Base-by-base conservation (phyloP, 2,113 vertebrate genomes). In the Stegastes partitus region DNA sequence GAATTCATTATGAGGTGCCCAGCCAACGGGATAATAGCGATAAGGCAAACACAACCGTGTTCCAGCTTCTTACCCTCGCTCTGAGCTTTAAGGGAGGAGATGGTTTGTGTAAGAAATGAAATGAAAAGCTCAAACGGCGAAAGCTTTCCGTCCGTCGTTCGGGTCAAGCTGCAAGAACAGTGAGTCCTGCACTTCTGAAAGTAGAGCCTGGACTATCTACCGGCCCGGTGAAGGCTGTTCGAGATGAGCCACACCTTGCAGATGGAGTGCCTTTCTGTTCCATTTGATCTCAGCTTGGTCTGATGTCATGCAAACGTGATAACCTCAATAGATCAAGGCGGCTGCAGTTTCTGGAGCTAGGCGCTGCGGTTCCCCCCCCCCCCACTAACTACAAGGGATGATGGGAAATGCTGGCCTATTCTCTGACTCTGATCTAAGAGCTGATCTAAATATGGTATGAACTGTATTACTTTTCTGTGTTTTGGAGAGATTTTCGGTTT, bases 1-100 rank as follows among this genome's bases (percentile, higher is more conserved):
- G 68, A 86, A 91, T 92, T 86, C 75, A 87, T 90, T 90, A 90
- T 89, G 82, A 89, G 84, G 53, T 57, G 59, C 64, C 59, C 57
- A 67, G 65, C 65, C 75, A 61, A 83, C 72, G 71, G 68, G 72
- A 86, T 74, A 15, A 80, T 34, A 75, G 70, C 25, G 84, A 90
- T 89, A 83, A 89, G 70, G 67, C 34, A 77, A 82, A 82, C 37
- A 75, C 57, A 85, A 57, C 54, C 9, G 4, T 23, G 42, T 82
- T 74, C 26, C 39, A 57, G 62, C 64, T 55, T 57, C 77, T 54
- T 44, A 16, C 14, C 53, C 58, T 18, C 45, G 8, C 11, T 61
- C 65, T 21, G 49, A 64, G 61, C 61, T 69, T 54, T 9, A 39
- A 68, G 64, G 34, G 21, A 66, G 44, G 42, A 64, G 74, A 58